Conservation (phyloP, 1,140 invertebrate species). For the Parasteatoda tepidariorum region DNA sequence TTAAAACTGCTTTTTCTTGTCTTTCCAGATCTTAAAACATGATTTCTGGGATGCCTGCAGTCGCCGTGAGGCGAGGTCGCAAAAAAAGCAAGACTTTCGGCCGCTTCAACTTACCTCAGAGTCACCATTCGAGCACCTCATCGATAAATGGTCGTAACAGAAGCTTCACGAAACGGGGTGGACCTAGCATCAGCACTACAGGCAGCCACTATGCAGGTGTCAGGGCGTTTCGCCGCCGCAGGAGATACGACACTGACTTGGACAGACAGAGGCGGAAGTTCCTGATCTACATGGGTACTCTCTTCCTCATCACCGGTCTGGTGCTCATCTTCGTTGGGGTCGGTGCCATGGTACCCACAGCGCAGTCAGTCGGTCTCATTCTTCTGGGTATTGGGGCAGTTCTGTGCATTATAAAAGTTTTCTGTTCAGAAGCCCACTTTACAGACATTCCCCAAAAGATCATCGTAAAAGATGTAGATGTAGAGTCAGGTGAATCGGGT, state of each 20-base stretch:
- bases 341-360: constrained; percentile 45
- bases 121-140: constrained; percentile 46
- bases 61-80: constrained; percentile 62
- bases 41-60: constrained; percentile 65
- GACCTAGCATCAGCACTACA: constrained; percentile 45
- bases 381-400: constrained; percentile 62
- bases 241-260: constrained; percentile 15
- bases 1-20: background rate
- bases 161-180: background rate
- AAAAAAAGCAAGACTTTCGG: constrained; percentile 54
- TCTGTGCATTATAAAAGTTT: constrained; percentile 62
- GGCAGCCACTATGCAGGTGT: background rate
- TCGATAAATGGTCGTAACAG: constrained; percentile 12
- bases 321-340: constrained; percentile 63
- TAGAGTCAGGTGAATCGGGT: constrained; percentile 9
- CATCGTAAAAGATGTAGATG: background rate
- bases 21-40: constrained; percentile 36
- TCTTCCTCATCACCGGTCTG: constrained; percentile 62
- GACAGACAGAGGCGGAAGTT: constrained; percentile 49
- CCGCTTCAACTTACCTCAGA: constrained; percentile 30
- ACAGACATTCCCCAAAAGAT: constrained; percentile 33
- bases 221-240: constrained; percentile 3
- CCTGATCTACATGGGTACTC: constrained; percentile 62
- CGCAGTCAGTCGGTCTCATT: constrained; percentile 61
- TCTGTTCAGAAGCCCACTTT: constrained; percentile 53